These are phyloP conservation scores for Drosophila kanapiae DNA, from an alignment of 1,140 invertebrate species.

Conservation along the genomic window DNA sequence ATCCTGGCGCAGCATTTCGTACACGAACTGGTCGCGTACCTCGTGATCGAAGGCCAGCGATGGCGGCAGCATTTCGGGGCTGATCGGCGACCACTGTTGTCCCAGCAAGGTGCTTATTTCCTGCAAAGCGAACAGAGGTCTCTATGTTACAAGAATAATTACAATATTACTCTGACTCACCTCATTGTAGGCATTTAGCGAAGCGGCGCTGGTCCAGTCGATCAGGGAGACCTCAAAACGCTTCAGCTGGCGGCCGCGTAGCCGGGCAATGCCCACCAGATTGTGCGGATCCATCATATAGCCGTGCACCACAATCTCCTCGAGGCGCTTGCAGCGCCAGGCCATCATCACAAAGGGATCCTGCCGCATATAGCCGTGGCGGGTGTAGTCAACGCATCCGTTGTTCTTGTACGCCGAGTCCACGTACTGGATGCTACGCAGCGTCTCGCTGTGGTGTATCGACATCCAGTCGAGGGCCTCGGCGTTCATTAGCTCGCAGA, in stretches of 20 bases:
- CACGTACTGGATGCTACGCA: conserved; percentile 90
- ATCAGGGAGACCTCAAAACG: conserved; percentile 88
- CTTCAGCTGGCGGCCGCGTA: conserved; percentile 88
- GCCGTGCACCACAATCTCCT: conserved; percentile 88
- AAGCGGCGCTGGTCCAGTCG: conserved; percentile 81
- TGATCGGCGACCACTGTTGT: conserved; percentile 84
- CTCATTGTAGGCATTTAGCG: conserved; percentile 67
- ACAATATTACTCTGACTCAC: conserved; percentile 51
- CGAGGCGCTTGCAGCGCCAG: conserved; percentile 90
- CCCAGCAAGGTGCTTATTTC: conserved; percentile 85
- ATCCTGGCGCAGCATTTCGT: conserved; percentile 76
- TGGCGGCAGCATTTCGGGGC: conserved; percentile 83
- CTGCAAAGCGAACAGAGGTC: conserved; percentile 52
- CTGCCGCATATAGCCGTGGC: conserved; percentile 78
- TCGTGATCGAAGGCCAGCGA: conserved; percentile 74
- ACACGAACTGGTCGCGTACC: conserved; percentile 78
- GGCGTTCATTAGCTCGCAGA: conserved; percentile 89
- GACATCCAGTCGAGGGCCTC: conserved; percentile 87
- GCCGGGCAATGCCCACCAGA: conserved; percentile 89
- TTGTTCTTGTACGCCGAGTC: conserved; percentile 87
- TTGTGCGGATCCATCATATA: conserved; percentile 86
- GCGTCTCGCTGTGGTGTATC: conserved; percentile 87
- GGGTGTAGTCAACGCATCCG: conserved; percentile 65
- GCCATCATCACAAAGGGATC: conserved; percentile 92
- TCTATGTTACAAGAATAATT: too few species aligned